Evolutionary conservation across 2,113 vertebrate species (phyloP), one percentile per base, ranked within the genome.

Genomic region (Nesoenas mayeri): DNA sequence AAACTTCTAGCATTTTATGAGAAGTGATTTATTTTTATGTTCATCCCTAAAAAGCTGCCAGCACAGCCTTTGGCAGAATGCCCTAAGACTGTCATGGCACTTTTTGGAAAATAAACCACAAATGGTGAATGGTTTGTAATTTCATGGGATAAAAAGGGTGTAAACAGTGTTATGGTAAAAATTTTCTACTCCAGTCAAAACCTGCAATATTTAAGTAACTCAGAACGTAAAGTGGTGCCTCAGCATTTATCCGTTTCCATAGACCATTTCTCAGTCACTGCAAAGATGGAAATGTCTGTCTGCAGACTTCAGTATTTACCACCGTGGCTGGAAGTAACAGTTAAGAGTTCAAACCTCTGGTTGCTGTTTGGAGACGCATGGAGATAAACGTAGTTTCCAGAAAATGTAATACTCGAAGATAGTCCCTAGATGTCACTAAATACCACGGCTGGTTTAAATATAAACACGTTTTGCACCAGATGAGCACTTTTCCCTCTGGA

Each of bases 371-470:
- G 28, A 67, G 22, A 18, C 18, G 5, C 16, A 2, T 1, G 42
- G 25, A 31, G n/a, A 42, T 4, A 11, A 7, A 13, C 5, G 42
- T 11, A 0, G 5, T 34, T 91, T 88, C 78, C 78, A 82, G 42
- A 61, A 79, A 16, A 6, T 97, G 97, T 54, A 97, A 29, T 96
- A 56, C 91, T 91, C 12, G 0, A 53, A 78, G 56, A 32, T 25
- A 51, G 88, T 94, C 97, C 95, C 96, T 98, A 98, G 97, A 96
- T 98, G 97, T 97, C 97, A 96, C 95, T 97, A 54, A 97, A 96
- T 72, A 94, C 96, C 96, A 86, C 3, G 48, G 25, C 87, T 96
- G 80, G 28, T 53, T 91, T 86, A 36, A 89, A 67, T 21, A 22
- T 3, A 26, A 72, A n/a, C 29, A 2, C 3, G 3, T 28, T 82